phyloP scores from a whole-genome alignment of 2,113 vertebrate species.

The Lepisosteus oculatus region DNA sequence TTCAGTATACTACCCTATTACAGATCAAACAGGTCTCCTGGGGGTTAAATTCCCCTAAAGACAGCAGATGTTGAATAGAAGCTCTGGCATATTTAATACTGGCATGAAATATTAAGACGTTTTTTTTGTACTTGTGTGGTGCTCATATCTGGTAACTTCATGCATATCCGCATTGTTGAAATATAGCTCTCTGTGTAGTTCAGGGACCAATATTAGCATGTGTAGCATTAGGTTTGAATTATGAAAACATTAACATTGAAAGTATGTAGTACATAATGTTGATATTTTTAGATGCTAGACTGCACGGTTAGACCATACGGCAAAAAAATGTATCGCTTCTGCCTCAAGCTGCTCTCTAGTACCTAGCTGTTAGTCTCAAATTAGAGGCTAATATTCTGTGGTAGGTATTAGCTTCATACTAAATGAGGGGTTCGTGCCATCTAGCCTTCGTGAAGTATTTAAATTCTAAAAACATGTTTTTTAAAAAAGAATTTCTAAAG shows the following conservation, averaged over 20 bases:
- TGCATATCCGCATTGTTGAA: conserved; percentile 36
- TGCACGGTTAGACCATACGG: not conserved
- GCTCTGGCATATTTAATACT: conserved; percentile 88
- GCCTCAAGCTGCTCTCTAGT: too few relatives aligned
- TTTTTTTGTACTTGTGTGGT: conserved; percentile 76
- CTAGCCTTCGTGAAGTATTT: too few relatives aligned
- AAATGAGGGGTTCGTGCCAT: too few relatives aligned
- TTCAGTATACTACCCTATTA: conserved; percentile 97
- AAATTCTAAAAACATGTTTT: too few relatives aligned
- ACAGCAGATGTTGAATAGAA: conserved; percentile 92
- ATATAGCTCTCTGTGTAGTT: conserved; percentile 51
- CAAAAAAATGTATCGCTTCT: not conserved
- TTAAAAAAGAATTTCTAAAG: too few relatives aligned
- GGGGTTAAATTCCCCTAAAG: conserved; percentile 75
- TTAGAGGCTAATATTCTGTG: too few relatives aligned
- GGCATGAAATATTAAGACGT: conserved; percentile 95
- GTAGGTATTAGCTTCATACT: too few relatives aligned
- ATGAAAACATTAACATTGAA: conserved; percentile 50
- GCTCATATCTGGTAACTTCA: conserved; percentile 44
- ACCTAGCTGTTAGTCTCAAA: too few relatives aligned
- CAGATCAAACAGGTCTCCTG: conserved; percentile 91
- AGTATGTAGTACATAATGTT: conserved; percentile 24
- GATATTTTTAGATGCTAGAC: not conserved
- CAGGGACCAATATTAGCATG: conserved; percentile 39
- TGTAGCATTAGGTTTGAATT: conserved; percentile 52